Evolutionary conservation across 2,888 invertebrate species (phyloP).

Genomic region (Schrankia costaestrigalis): DNA sequence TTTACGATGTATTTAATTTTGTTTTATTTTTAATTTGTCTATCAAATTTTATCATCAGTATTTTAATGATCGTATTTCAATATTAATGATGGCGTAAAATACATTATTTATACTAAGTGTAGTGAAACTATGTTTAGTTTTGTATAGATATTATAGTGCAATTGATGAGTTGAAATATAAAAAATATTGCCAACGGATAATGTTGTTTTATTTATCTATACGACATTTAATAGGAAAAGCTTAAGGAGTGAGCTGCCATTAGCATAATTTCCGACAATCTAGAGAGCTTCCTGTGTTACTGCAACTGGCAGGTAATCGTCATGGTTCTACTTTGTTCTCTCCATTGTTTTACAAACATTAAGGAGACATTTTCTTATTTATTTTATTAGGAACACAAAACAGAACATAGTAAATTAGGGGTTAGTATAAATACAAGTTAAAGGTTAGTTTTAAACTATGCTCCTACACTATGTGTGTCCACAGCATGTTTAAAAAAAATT

Average conservation of each 20-base stretch:
- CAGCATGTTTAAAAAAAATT: no score
- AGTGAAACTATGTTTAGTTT: conserved; percentile 68
- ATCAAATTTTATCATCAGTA: conserved; percentile 34
- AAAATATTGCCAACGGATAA: conserved; percentile 57
- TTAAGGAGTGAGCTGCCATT: neutral
- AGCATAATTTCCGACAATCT: no score
- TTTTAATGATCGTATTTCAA: conserved; percentile 28
- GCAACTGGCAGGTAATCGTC: no score
- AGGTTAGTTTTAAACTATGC: no score
- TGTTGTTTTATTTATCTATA: conserved; percentile 34
- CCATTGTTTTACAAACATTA: no score
- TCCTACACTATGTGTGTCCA: no score
- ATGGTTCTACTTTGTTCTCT: no score
- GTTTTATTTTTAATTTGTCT: conserved; percentile 24
- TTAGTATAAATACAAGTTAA: no score
- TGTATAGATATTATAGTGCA: conserved; percentile 73
- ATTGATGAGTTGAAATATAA: conserved; percentile 77
- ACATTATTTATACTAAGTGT: conserved; percentile 56
- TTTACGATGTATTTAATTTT: conserved; percentile 12
- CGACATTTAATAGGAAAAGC: neutral
- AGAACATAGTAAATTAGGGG: no score
- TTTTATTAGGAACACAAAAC: no score
- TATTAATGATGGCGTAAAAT: conserved; percentile 43
- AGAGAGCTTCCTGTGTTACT: no score
- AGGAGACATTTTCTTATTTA: no score